A percentile compares a stretch with the other conserved stretches of the same genome.
Evolutionary conservation across 2,113 vertebrate species (phyloP).

Genomic region (Centrocercus urophasianus): DNA sequence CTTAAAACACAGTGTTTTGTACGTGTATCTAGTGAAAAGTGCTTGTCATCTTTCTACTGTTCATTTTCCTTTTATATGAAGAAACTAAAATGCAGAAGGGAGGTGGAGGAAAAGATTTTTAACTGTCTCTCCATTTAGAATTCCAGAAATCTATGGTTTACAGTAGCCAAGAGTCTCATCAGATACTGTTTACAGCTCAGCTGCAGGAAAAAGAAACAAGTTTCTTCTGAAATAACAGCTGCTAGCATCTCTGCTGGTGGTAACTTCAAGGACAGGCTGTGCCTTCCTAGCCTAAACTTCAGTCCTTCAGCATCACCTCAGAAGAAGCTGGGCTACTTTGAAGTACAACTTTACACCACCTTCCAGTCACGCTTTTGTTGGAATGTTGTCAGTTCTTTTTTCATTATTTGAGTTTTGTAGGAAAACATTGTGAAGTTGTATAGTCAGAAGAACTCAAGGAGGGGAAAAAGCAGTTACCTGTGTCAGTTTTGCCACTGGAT

Average conservation of each 20-base stretch:
- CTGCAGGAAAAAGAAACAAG: not conserved
- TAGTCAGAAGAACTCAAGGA: not conserved
- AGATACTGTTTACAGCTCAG: not conserved
- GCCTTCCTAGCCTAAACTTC: not conserved
- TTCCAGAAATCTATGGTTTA: not conserved
- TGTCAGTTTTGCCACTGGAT: not conserved
- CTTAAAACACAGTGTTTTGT: not conserved
- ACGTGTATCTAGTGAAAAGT: not conserved
- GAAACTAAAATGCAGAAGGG: not conserved
- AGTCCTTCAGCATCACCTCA: not conserved
- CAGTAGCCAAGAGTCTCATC: not conserved
- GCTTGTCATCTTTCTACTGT: not conserved
- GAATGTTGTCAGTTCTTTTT: not conserved
- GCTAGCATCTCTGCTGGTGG: not conserved
- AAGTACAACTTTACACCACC: not conserved
- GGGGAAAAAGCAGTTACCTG: not conserved
- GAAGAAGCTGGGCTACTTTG: not conserved
- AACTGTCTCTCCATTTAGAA: not conserved
- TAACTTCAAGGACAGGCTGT: not conserved
- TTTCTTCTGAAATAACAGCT: not conserved
- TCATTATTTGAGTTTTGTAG: not conserved
- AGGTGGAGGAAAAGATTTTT: not conserved
- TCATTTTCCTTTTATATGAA: not conserved
- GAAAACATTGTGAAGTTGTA: not conserved
- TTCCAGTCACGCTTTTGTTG: not conserved